These are phyloP conservation scores for Panonychus citri DNA, from an alignment of 1,140 invertebrate species.

Conservation along the genomic window DNA sequence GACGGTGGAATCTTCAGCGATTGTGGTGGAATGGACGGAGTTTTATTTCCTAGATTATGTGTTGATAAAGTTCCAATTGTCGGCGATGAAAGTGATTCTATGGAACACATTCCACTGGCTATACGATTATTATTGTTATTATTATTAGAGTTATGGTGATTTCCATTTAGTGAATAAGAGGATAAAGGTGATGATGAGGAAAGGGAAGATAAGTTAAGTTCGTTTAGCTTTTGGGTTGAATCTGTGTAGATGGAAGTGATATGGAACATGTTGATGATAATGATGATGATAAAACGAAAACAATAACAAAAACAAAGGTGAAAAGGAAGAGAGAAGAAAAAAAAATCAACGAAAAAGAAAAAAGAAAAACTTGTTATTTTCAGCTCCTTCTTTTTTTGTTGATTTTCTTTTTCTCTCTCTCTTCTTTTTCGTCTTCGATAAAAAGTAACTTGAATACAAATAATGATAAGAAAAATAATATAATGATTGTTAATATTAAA, in stretches of 20 bases:
- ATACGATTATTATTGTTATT: neutral
- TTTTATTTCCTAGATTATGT: neutral
- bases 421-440: no score
- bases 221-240: neutral
- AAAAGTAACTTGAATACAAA: no score
- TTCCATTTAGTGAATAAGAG: neutral
- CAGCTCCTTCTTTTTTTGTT: no score
- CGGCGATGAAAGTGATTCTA: neutral
- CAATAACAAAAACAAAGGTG: no score
- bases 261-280: neutral
- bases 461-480: no score
- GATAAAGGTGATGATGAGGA: neutral
- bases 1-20: neutral
- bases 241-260: neutral
- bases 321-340: no score
- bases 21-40: neutral
- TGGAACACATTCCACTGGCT: neutral
- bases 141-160: neutral
- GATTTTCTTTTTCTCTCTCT: no score
- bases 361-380: no score
- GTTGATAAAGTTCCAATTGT: neutral
- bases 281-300: no score
- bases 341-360: no score
- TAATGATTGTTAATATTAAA: no score
- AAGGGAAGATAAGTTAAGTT: neutral